Conservation (phyloP, 2,888 invertebrate genomes). For the Xanthia icteritia region DNA sequence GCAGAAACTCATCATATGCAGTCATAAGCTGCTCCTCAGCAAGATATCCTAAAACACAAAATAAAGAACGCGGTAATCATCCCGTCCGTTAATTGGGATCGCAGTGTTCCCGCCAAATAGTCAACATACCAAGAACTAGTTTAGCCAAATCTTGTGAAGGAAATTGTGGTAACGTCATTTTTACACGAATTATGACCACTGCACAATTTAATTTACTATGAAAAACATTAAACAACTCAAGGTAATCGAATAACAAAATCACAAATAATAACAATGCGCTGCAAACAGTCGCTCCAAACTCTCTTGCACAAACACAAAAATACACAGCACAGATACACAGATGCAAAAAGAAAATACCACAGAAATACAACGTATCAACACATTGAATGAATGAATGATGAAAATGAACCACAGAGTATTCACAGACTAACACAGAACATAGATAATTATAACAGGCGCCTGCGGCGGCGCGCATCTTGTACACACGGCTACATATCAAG, state of each 20-base stretch:
- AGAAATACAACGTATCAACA: neutral
- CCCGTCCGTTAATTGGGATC: conserved; percentile 59
- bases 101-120: conserved; percentile 84
- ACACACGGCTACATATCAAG: too few relatives aligned
- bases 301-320: conserved; percentile 50
- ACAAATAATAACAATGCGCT: conserved; percentile 51
- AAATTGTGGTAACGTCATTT: conserved; percentile 85
- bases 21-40: conserved; percentile 88
- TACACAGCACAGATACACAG: too few relatives aligned
- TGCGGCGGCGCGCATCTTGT: too few relatives aligned
- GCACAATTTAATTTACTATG: conserved; percentile 12
- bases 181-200: conserved; percentile 46
- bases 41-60: conserved; percentile 82
- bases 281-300: conserved; percentile 40
- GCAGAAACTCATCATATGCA: conserved; percentile 88
- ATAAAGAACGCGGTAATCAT: conserved; percentile 57
- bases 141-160: conserved; percentile 87
- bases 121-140: conserved; percentile 84
- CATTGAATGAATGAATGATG: neutral
- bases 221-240: conserved; percentile 40
- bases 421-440: too few relatives aligned
- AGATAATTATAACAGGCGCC: too few relatives aligned
- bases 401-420: neutral
- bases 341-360: conserved; percentile 4
- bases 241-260: conserved; percentile 22